Evolutionary conservation across 2,888 invertebrate species (phyloP).

Genomic region (Drosophila phalerata): DNA sequence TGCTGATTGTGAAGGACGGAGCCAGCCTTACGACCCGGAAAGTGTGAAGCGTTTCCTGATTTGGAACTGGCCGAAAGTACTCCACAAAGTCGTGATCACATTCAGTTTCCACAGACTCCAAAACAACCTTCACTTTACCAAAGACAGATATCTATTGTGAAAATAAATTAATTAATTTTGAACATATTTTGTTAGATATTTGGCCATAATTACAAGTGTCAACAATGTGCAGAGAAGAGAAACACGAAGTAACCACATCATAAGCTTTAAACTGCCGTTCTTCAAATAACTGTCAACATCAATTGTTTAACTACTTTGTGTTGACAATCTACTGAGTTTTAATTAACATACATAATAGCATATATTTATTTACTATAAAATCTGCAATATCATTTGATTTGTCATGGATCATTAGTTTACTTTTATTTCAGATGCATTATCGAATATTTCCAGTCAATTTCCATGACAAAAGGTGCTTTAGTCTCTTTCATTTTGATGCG

Average conservation of each 20-base stretch:
- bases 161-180: not conserved
- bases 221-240: constrained; percentile 12
- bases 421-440: constrained; percentile 11
- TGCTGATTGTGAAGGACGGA: constrained; percentile 14
- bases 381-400: not conserved
- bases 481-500: constrained; percentile 15
- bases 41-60: constrained; percentile 11
- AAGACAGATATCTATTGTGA: constrained; percentile 6
- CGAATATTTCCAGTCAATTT: constrained; percentile 39
- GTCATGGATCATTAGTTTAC: constrained; percentile 25
- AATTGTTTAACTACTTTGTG: not conserved
- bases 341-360: not conserved
- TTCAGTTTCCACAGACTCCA: constrained; percentile 32
- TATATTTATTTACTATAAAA: not conserved
- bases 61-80: constrained; percentile 27
- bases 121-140: constrained; percentile 1
- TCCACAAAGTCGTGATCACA: constrained; percentile 50
- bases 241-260: constrained; percentile 15
- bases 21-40: constrained; percentile 34
- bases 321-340: not conserved
- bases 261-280: not conserved
- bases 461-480: constrained; percentile 25
- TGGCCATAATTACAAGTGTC: not conserved
- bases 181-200: constrained; percentile 1
- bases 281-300: not conserved